Evolutionary conservation across 2,797 vertebrate genomes (phyloP), one percentile per base, ranked within the genome.

Genomic region (Phataginus tetradactyla): DNA sequence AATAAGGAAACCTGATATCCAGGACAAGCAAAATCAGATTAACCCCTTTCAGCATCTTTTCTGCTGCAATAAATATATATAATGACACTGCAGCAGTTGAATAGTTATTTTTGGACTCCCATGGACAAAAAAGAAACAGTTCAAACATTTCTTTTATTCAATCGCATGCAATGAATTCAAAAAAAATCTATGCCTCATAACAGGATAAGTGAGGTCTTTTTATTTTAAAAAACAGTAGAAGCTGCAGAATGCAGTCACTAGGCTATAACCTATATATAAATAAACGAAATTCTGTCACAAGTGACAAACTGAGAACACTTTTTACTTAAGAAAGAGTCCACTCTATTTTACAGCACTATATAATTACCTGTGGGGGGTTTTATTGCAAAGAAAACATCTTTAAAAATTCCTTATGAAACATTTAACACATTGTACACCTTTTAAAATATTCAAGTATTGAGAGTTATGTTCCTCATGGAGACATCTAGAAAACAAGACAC

Each of bases 21-120:
- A 97, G 39, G 29, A 83, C 75, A 93, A 92, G 45, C 57, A 90
- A 95, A 97, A 84, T 55, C 49, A 93, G 88, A 91, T 80, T 95
- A 89, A 78, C 45, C 71, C 34, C 34, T 91, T 86, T 92, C 71
- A 95, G 91, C 72, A 66, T 91, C 94, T 95, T 96, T 91, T 81
- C 61, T 96, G 59, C n/a, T 59, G 80, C 64, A 97, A 61, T 69
- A 96, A 96, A 66, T 94, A 92, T 32, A 49, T 69, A 68, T 59
- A 61, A 45, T 93, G 96, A 83, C n/a, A 45, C 7, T 63, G 2
- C 64, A 37, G 74, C 49, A 61, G 55, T n/a, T 85, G 61, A 81
- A 61, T 63, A 91, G 39, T 39, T 74, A 78, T 83, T 90, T 91
- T 64, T 96, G n/a, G 66, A 53, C 34, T 92, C 72, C 7, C 23